A percentile compares a stretch with the other conserved stretches of the same genome.
phyloP scores from a whole-genome alignment of 2,888 invertebrate species.

The Plagodis dolabraria region DNA sequence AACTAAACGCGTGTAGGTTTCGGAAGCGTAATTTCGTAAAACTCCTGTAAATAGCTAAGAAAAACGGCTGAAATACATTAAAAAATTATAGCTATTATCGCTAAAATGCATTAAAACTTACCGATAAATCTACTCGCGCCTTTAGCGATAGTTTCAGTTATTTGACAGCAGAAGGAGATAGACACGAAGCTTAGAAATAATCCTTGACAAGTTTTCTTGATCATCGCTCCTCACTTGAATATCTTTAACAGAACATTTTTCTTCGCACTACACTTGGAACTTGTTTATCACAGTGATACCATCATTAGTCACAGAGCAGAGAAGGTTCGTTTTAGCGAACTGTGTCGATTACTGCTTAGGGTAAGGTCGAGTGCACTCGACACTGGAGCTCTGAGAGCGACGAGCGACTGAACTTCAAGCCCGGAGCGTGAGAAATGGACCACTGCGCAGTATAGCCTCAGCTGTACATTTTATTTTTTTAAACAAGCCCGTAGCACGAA shows the following conservation, averaged over 20 bases:
- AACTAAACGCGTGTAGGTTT: too few species aligned
- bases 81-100: background rate
- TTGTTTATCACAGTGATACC: slow-evolving; percentile 44
- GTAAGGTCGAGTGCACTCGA: slow-evolving; percentile 70
- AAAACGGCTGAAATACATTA: background rate
- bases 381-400: slow-evolving; percentile 44
- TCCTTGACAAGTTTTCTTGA: slow-evolving; percentile 78
- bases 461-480: slow-evolving; percentile 58
- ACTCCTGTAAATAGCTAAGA: background rate
- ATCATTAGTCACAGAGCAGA: slow-evolving; percentile 36
- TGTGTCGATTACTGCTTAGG: slow-evolving; percentile 52
- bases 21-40: too few species aligned
- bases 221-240: slow-evolving; percentile 57
- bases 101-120: slow-evolving; percentile 45
- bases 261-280: slow-evolving; percentile 28
- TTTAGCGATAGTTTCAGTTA: slow-evolving; percentile 78
- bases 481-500: slow-evolving; percentile 58
- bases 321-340: slow-evolving; percentile 43
- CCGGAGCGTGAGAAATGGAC: slow-evolving; percentile 56
- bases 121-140: slow-evolving; percentile 79
- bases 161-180: slow-evolving; percentile 79
- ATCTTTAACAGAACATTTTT: slow-evolving; percentile 29
- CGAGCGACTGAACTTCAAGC: slow-evolving; percentile 62
- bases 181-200: slow-evolving; percentile 78
- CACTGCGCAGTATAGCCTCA: slow-evolving; percentile 71